A percentile compares a stretch with the other conserved stretches of the same genome.
Conservation (phyloP, 37 sponge, comb jelly and placozoan species). For the Eunapius fragilis region DNA sequence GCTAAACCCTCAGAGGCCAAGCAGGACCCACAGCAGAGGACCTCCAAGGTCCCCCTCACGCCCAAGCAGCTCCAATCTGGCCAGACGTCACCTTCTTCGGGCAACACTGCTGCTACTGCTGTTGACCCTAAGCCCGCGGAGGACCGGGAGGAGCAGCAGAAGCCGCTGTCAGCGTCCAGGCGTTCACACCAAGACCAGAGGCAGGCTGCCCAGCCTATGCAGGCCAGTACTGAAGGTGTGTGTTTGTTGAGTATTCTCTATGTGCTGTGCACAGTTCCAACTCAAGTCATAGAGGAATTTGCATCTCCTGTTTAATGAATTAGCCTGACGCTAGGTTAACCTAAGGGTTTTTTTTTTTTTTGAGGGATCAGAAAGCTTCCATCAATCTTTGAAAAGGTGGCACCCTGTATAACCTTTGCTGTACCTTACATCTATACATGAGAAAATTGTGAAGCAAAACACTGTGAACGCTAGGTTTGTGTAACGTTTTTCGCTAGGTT, state of each 20-base stretch:
- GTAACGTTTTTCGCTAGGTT: no score
- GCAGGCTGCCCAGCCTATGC: neutral
- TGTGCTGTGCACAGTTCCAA: neutral
- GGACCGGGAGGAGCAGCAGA: neutral
- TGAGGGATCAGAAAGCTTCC: no score
- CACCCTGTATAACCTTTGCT: no score
- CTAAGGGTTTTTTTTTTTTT: no score
- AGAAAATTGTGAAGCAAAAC: no score
- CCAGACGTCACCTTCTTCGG: neutral
- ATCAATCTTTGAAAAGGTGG: no score
- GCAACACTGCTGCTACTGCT: neutral
- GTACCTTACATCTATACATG: no score
- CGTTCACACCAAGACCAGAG: neutral
- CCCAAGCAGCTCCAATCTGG: neutral
- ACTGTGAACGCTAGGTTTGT: no score
- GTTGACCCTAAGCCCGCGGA: neutral
- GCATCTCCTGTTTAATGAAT: no score
- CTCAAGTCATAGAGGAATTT: no score
- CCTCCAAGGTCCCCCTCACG: neutral
- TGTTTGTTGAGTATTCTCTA: neutral
- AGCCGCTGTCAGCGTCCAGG: neutral
- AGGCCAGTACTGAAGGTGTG: neutral
- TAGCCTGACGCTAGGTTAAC: no score
- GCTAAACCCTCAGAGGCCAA: neutral
- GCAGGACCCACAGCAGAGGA: neutral